Percentiles rank a stretch among this genome's conserved stretches.
These are phyloP conservation scores for Drosophila melanogaster DNA, from an alignment of 1,140 invertebrate genomes.

Conservation along the genomic window DNA sequence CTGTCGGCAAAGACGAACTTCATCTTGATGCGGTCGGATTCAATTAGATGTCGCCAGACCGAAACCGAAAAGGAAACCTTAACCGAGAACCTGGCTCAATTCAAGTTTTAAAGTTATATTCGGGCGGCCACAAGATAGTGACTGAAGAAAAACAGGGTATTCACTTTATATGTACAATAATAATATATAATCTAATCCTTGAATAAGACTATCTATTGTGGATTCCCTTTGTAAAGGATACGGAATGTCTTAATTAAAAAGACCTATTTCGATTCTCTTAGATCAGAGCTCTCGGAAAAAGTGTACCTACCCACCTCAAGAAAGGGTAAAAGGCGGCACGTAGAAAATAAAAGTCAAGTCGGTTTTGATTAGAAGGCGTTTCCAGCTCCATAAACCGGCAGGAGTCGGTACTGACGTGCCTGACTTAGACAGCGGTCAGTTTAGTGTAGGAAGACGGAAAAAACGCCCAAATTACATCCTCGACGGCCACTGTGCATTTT, in stretches of 20 bases:
- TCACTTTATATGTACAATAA: neutral
- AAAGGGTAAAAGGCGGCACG: slow-evolving; percentile 6
- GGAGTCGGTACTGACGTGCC: neutral
- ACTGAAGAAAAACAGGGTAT: neutral
- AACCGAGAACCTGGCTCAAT: slow-evolving; percentile 37
- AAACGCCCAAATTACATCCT: slow-evolving; percentile 58
- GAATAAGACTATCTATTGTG: no score
- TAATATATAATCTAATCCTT: neutral
- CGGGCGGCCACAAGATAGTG: slow-evolving; percentile 3
- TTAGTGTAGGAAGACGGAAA: slow-evolving; percentile 49
- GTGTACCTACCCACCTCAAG: neutral
- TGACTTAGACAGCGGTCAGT: slow-evolving; percentile 51
- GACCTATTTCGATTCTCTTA: no score
- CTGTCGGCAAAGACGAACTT: slow-evolving; percentile 77
- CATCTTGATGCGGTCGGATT: slow-evolving; percentile 76
- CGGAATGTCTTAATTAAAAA: no score
- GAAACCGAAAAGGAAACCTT: slow-evolving; percentile 56
- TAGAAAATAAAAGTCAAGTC: slow-evolving; percentile 28
- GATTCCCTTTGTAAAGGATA: neutral
- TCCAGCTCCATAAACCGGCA: slow-evolving; percentile 11
- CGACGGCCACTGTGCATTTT: slow-evolving; percentile 51
- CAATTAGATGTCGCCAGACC: slow-evolving; percentile 70
- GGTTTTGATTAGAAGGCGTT: slow-evolving; percentile 66
- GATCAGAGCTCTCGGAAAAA: no score
- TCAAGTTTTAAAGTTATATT: slow-evolving; percentile 56